Evolutionary conservation across 2,888 invertebrate genomes (phyloP).

Genomic region (Lordiphosa andalusiaca): DNA sequence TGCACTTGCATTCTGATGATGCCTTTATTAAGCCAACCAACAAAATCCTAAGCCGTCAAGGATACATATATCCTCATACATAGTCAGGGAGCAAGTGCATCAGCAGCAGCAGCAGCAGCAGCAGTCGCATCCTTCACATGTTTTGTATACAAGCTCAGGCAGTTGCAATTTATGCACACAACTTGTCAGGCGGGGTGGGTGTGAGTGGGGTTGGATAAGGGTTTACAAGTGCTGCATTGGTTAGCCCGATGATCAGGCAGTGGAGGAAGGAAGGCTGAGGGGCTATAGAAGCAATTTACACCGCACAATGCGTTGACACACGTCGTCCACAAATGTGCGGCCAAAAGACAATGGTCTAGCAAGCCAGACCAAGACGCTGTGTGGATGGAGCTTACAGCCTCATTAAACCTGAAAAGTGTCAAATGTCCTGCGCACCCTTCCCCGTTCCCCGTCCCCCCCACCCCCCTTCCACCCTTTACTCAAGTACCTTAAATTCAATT

Average conservation of each 20-base stretch:
- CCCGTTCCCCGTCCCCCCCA: too few species aligned
- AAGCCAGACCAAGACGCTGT: conserved; percentile 27
- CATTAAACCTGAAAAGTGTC: conserved; percentile 72
- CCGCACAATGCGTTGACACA: conserved; percentile 73
- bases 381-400: conserved; percentile 46
- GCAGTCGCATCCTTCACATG: conserved; percentile 65
- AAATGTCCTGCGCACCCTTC: conserved; percentile 46
- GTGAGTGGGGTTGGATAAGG: conserved; percentile 23
- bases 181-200: conserved; percentile 51
- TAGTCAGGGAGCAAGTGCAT: conserved; percentile 52
- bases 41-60: conserved; percentile 70
- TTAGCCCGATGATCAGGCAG: conserved; percentile 30
- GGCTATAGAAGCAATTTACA: conserved; percentile 57
- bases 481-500: conserved; percentile 51
- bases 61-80: conserved; percentile 60
- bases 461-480: conserved; percentile 13
- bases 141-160: conserved; percentile 65
- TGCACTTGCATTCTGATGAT: conserved; percentile 43
- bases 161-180: conserved; percentile 69
- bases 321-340: conserved; percentile 72
- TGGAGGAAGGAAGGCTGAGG: neutral
- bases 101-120: conserved; percentile 37
- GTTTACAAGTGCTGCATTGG: conserved; percentile 50
- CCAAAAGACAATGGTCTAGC: conserved; percentile 58
- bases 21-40: conserved; percentile 71